A percentile compares a stretch with the other conserved stretches of the same genome.
Conservation (phyloP, 1,140 invertebrate species). For the Andricus grossulariae region DNA sequence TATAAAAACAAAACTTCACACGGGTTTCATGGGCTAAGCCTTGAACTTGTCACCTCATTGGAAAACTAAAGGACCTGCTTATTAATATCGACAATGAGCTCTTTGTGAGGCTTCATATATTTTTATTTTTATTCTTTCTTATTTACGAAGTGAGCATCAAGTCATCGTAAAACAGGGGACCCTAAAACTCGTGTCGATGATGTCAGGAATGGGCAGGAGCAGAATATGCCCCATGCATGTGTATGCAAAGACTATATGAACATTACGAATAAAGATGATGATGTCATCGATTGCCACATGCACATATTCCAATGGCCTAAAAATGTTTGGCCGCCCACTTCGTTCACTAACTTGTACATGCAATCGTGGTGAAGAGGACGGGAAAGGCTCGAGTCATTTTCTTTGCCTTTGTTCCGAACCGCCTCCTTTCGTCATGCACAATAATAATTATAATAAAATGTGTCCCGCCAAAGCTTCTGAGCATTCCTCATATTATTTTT, state of each 20-base stretch:
- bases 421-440: neutral
- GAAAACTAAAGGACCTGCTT: neutral
- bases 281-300: constrained; percentile 28
- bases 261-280: constrained; percentile 9
- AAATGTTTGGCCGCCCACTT: constrained; percentile 19
- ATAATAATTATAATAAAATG: constrained; percentile 5
- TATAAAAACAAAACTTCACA: too few species aligned
- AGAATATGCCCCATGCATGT: constrained; percentile 4
- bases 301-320: constrained; percentile 22
- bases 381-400: neutral
- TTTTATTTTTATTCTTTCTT: constrained; percentile 19
- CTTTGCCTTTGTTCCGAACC: neutral
- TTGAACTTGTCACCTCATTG: neutral
- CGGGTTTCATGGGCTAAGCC: too few species aligned
- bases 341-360: neutral
- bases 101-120: neutral
- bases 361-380: neutral
- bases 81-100: neutral
- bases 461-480: neutral
- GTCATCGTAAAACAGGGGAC: constrained; percentile 13
- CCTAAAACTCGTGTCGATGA: constrained; percentile 14
- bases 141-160: neutral
- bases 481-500: neutral
- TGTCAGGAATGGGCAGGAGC: constrained; percentile 16
- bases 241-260: constrained; percentile 2